These are phyloP conservation scores for Eristalis arbustorum DNA, from an alignment of 2,888 invertebrate genomes.

Conservation along the genomic window DNA sequence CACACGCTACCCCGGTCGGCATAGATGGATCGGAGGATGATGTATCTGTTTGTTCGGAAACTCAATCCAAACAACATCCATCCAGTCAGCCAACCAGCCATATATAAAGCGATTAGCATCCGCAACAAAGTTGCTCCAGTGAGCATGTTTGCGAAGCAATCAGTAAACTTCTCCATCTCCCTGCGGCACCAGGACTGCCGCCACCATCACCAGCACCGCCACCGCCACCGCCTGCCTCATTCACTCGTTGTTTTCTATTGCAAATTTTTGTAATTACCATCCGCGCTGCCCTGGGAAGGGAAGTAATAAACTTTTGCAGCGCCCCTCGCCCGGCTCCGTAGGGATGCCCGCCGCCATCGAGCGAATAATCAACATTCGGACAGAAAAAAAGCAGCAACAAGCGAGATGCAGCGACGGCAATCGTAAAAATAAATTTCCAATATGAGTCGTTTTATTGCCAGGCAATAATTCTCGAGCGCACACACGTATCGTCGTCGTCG, in stretches of 20 bases:
- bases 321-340: neutral
- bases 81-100: conserved; percentile 39
- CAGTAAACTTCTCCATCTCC: conserved; percentile 51
- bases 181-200: conserved; percentile 26
- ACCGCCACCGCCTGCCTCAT: neutral
- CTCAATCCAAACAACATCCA: conserved; percentile 64
- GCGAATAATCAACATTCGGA: conserved; percentile 59
- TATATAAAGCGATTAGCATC: conserved; percentile 70
- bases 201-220: too few relatives aligned
- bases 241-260: conserved; percentile 49
- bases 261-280: conserved; percentile 69
- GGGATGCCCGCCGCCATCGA: neutral
- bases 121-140: conserved; percentile 69
- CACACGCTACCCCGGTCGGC: neutral
- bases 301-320: conserved; percentile 62
- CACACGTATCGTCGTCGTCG: conserved; percentile 36
- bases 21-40: conserved; percentile 43
- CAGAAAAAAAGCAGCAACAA: conserved; percentile 38
- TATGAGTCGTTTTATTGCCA: conserved; percentile 73
- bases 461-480: conserved; percentile 71
- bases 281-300: conserved; percentile 58
- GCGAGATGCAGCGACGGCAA: conserved; percentile 54
- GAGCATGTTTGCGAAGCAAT: conserved; percentile 70
- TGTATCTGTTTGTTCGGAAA: conserved; percentile 68
- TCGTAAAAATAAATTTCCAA: conserved; percentile 74